Percentiles rank a stretch among this genome's conserved stretches.
These are phyloP conservation scores for Acromyrmex heyeri DNA, from an alignment of 1,140 invertebrate species.

Conservation along the genomic window DNA sequence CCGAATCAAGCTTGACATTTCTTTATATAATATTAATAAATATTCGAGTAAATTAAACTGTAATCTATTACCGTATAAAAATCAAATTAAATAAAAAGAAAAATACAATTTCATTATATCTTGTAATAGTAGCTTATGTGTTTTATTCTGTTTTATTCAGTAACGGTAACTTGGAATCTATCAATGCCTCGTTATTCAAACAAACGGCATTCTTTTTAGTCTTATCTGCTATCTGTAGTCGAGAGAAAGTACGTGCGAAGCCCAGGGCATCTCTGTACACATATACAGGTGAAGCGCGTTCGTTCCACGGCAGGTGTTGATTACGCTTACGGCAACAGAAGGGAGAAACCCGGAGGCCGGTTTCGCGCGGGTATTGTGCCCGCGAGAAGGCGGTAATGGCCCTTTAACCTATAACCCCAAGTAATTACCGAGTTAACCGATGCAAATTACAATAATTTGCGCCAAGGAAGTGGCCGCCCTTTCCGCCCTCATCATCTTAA, in stretches of 20 bases:
- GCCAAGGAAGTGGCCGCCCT: constrained; percentile 72
- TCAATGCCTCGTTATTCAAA: constrained; percentile 11
- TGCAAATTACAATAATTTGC: constrained; percentile 83
- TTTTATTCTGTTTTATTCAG: background rate
- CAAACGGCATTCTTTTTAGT: constrained; percentile 6
- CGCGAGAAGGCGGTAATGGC: constrained; percentile 78
- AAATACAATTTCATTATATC: background rate
- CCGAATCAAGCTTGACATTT: background rate
- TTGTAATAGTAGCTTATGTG: background rate
- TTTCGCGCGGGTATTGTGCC: constrained; percentile 71
- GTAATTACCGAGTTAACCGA: constrained; percentile 82
- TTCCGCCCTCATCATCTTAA: constrained; percentile 48
- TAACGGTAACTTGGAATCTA: background rate
- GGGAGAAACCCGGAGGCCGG: constrained; percentile 60
- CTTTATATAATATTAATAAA: background rate
- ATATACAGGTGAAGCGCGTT: constrained; percentile 25
- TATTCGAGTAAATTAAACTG: background rate
- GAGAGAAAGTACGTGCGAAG: constrained; percentile 28
- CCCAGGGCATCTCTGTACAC: background rate
- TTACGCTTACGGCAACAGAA: constrained; percentile 66
- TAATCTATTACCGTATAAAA: background rate
- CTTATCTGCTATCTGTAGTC: background rate
- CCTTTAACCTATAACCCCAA: constrained; percentile 80
- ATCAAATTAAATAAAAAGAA: background rate
- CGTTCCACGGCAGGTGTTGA: constrained; percentile 74